phyloP scores from a whole-genome alignment of 2,888 invertebrate species.

The Coremacera marginata region DNA sequence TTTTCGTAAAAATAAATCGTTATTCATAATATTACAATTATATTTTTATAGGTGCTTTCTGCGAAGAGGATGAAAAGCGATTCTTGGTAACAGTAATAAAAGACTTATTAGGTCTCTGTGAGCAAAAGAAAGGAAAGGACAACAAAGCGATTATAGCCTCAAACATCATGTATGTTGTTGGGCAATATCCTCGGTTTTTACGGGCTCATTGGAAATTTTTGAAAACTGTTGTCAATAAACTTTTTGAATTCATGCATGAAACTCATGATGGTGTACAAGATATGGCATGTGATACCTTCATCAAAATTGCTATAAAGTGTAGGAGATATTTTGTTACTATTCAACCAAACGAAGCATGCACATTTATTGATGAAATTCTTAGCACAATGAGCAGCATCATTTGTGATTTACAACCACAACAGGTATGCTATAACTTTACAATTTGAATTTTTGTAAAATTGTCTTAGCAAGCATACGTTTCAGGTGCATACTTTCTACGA shows the following conservation, averaged over 20 bases:
- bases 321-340: constrained; percentile 96
- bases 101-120: constrained; percentile 96
- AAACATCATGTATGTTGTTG: constrained; percentile 99
- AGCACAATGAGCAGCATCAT: constrained; percentile 96
- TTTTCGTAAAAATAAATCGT: background rate
- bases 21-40: background rate
- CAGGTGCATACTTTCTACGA: constrained; percentile 95
- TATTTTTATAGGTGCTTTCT: constrained; percentile 79
- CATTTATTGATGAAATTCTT: constrained; percentile 99
- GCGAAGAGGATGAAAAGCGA: constrained; percentile 98
- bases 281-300: constrained; percentile 99
- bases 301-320: constrained; percentile 99
- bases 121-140: constrained; percentile 97
- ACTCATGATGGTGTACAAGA: constrained; percentile 99
- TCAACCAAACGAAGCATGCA: constrained; percentile 95
- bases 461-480: background rate
- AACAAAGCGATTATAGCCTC: constrained; percentile 99
- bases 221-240: constrained; percentile 99
- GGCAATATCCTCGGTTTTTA: constrained; percentile 98
- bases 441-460: background rate
- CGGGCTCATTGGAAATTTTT: constrained; percentile 99
- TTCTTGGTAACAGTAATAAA: constrained; percentile 99
- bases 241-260: constrained; percentile 99
- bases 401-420: constrained; percentile 98
- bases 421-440: constrained; percentile 73